These are phyloP conservation scores for Raja brachyura DNA, from an alignment of 2,113 vertebrate species.

Conservation along the genomic window DNA sequence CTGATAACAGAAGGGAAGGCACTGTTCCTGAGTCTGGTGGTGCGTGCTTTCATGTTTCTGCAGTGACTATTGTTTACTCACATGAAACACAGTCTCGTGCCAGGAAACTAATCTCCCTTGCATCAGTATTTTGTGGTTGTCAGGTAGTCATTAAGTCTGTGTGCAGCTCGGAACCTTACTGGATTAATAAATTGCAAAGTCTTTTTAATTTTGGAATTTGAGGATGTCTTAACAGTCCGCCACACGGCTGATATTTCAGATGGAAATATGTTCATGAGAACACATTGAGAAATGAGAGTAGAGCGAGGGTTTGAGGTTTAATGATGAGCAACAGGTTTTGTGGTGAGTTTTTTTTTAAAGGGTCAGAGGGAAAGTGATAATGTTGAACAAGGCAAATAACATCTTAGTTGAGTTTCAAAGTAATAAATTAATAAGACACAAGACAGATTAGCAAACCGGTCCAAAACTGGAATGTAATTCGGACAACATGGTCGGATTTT, in stretches of 20 bases:
- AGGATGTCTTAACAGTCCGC: neutral
- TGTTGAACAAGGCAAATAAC: neutral
- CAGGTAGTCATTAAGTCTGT: neutral
- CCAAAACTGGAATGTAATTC: neutral
- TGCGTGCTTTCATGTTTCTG: no score
- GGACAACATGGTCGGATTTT: neutral
- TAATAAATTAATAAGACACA: neutral
- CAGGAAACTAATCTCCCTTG: neutral
- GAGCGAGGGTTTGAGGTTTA: neutral
- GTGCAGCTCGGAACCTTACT: neutral
- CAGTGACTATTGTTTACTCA: neutral
- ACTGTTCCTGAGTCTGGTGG: no score
- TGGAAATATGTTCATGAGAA: neutral
- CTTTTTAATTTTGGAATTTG: neutral
- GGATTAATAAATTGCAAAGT: neutral
- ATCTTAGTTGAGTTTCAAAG: neutral
- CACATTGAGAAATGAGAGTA: neutral
- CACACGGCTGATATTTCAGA: neutral
- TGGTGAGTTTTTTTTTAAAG: neutral
- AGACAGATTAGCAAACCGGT: neutral
- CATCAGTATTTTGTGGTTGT: neutral
- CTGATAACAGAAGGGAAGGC: no score
- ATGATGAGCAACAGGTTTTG: neutral
- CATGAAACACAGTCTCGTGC: neutral
- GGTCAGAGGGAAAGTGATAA: neutral